A percentile compares a stretch with the other conserved stretches of the same genome.
phyloP scores from a whole-genome alignment of 2,113 vertebrate genomes.

The Isichthys henryi region DNA sequence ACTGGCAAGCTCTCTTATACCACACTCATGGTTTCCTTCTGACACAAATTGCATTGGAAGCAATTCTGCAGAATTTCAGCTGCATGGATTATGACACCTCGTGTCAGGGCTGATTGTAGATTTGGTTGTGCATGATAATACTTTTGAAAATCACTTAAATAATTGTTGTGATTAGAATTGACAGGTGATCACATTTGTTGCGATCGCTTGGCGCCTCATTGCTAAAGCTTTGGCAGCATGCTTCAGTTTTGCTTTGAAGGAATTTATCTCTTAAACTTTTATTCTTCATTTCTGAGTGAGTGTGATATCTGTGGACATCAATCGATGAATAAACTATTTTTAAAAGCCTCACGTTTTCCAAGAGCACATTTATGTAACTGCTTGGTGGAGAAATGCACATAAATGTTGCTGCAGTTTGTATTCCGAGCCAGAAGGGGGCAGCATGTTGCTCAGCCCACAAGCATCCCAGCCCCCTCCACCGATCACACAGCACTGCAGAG shows the following conservation, averaged over 20 bases:
- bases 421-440: conserved; percentile 40
- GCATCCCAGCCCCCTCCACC: conserved; percentile 14
- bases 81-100: background rate
- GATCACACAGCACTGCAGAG: conserved; percentile 45
- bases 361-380: conserved; percentile 23
- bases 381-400: conserved; percentile 20
- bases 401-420: conserved; percentile 28
- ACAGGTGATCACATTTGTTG: background rate
- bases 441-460: conserved; percentile 26
- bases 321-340: background rate
- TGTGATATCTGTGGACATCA: background rate
- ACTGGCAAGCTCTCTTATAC: background rate
- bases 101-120: background rate
- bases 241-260: no score
- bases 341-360: background rate
- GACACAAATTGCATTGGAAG: background rate
- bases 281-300: background rate
- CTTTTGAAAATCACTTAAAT: background rate
- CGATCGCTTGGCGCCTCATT: background rate
- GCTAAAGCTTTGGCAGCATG: background rate
- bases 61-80: background rate
- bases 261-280: background rate
- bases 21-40: background rate
- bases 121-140: background rate
- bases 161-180: background rate